These are phyloP conservation scores for Drosophila orena DNA, from an alignment of 1,140 invertebrate genomes.

Conservation along the genomic window DNA sequence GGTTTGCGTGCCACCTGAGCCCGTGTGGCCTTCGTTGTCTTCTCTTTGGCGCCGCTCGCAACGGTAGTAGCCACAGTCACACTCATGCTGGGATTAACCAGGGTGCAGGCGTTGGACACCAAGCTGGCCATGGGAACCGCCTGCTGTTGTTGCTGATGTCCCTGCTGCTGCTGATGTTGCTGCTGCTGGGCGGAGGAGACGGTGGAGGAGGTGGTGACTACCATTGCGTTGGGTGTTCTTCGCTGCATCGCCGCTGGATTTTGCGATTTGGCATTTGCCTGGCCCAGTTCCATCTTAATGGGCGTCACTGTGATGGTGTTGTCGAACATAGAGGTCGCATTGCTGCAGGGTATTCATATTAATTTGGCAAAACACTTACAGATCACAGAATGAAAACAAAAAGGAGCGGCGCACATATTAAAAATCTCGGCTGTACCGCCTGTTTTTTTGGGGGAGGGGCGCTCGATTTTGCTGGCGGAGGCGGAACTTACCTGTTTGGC, in stretches of 20 bases:
- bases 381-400: constrained; percentile 8
- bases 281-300: constrained; percentile 65
- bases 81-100: constrained; percentile 43
- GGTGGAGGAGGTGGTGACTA: constrained; percentile 36
- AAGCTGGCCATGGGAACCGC: constrained; percentile 51
- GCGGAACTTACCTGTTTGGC: constrained; percentile 68
- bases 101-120: constrained; percentile 39
- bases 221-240: constrained; percentile 41
- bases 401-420: constrained; percentile 25
- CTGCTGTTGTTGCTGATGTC: constrained; percentile 30
- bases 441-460: constrained; percentile 12
- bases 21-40: constrained; percentile 47
- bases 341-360: constrained; percentile 25
- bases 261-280: constrained; percentile 23
- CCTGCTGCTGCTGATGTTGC: constrained; percentile 30
- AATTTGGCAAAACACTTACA: neutral
- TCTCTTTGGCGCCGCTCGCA: constrained; percentile 49
- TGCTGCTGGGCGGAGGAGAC: neutral
- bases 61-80: constrained; percentile 33
- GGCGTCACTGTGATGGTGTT: constrained; percentile 76
- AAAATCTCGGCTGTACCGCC: constrained; percentile 54
- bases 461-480: constrained; percentile 3
- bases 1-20: constrained; percentile 85
- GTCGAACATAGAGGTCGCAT: constrained; percentile 67
- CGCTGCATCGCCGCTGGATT: constrained; percentile 23